Conservation (phyloP, 2,113 vertebrate genomes). For the Lucifuga dentata region DNA sequence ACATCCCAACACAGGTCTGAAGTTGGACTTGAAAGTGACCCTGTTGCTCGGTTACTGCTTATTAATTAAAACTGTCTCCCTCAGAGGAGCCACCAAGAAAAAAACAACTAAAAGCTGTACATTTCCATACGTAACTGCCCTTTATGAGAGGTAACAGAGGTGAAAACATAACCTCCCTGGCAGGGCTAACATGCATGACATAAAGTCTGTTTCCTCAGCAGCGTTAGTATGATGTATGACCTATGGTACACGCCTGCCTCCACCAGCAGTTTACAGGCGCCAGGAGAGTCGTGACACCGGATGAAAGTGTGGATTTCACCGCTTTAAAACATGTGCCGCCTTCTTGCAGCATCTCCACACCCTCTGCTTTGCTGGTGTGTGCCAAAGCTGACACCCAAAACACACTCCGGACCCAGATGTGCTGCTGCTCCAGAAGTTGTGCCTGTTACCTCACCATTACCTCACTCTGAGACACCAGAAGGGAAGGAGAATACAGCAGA, state of each 20-base stretch:
- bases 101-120: too few species aligned
- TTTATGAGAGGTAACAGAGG: too few species aligned
- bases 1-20: neutral
- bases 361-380: slow-evolving; percentile 2
- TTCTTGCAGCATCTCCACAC: neutral
- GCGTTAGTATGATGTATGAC: neutral
- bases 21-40: neutral
- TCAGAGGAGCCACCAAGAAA: too few species aligned
- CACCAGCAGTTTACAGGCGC: slow-evolving; percentile 30
- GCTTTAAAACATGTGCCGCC: neutral
- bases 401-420: slow-evolving; percentile 18
- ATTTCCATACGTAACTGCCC: too few species aligned
- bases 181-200: neutral
- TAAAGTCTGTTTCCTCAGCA: neutral
- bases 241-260: neutral
- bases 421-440: slow-evolving; percentile 58
- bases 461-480: slow-evolving; percentile 40
- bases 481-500: slow-evolving; percentile 3
- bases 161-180: too few species aligned
- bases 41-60: neutral
- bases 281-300: slow-evolving; percentile 6
- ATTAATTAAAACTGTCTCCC: neutral
- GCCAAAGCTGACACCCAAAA: slow-evolving; percentile 49
- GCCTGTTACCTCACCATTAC: slow-evolving; percentile 43
- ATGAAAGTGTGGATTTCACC: slow-evolving; percentile 1